Evolutionary conservation across 2,888 invertebrate genomes (phyloP).

Genomic region (Macaria notata): DNA sequence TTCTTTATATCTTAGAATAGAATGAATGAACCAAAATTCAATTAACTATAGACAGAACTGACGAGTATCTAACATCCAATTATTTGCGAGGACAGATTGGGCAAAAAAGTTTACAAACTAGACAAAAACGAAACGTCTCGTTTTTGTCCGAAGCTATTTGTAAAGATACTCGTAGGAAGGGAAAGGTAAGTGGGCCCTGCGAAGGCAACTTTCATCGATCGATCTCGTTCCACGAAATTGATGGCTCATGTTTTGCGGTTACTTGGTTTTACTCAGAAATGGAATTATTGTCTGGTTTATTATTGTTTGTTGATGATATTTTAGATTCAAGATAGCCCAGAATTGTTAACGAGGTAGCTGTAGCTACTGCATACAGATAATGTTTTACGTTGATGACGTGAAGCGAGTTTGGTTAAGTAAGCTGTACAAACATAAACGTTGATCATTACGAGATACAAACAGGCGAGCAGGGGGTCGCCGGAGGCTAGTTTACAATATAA

Average conservation of each 20-base stretch:
- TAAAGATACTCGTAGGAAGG: conserved; percentile 6
- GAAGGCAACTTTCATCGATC: conserved; percentile 33
- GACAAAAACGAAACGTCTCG: conserved; percentile 10
- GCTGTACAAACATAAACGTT: no score
- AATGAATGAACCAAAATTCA: neutral
- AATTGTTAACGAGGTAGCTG: no score
- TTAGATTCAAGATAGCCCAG: no score
- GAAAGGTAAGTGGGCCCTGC: conserved; percentile 23
- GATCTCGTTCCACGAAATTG: conserved; percentile 33
- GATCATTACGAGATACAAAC: conserved; percentile 2
- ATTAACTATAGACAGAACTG: neutral
- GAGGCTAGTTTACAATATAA: conserved; percentile 15
- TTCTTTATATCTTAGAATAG: neutral
- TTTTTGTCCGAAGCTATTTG: conserved; percentile 7
- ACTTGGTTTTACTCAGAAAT: conserved; percentile 19
- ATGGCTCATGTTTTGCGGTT: conserved; percentile 25
- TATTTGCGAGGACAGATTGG: neutral
- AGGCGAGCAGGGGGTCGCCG: neutral
- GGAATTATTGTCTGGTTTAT: conserved; percentile 5
- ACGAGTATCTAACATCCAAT: neutral
- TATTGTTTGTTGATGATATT: no score
- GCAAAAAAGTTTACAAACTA: conserved; percentile 5
- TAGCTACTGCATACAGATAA: no score
- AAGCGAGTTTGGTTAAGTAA: no score
- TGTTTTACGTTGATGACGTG: no score